Base-by-base conservation (phyloP, 2,888 invertebrate species). In the Pandemis heparana region DNA sequence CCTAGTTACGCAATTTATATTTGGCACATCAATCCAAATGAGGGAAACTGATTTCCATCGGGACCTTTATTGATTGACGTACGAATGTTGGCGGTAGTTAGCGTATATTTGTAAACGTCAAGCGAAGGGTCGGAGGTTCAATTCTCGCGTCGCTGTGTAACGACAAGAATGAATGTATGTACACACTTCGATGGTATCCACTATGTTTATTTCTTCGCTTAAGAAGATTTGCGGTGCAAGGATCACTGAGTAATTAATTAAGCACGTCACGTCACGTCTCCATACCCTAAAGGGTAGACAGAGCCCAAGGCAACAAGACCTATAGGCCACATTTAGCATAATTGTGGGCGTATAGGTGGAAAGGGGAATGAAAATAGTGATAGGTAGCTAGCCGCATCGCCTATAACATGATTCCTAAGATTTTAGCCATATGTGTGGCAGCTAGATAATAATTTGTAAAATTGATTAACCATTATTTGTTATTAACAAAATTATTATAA, bases 91-190 rank as follows among this genome's bases (percentile, higher is more conserved):
- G 41, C 38, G 43, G 51, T 70, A 70, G 69, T 74, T 65, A 70
- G 70, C 38, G 64, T 51, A 60, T 70, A 74, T 74, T 74, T 70
- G 74, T 74, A 74, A 51, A 64, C 70, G 69, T 60, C 65, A 18
- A 18, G n/a, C 32, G 9, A 61, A 9, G 53, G 60, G 69, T 73
- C 68, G 68, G 59, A 62, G 71, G 71, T 71, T 56, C 59, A 46
- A 12, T 59, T 56, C 71, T 39, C 18, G 46, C 48, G 46, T 14
- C 53, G 8, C 7, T 9, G n/a, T 12, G 9, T 16, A 32, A 38
- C 16, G 38, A 48, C 51, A 48, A 51, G 16, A 38, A 64, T 32
- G 10, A 16, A 46, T 43, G 23, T 32, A 32, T 32, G 46, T 41
- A 51, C 56, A 56, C 56, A 56, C 23, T 51, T 63, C n/a, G 61